A percentile compares a stretch with the other conserved stretches of the same genome.
Conservation (phyloP, 2,888 invertebrate species). For the Apeira syringaria region DNA sequence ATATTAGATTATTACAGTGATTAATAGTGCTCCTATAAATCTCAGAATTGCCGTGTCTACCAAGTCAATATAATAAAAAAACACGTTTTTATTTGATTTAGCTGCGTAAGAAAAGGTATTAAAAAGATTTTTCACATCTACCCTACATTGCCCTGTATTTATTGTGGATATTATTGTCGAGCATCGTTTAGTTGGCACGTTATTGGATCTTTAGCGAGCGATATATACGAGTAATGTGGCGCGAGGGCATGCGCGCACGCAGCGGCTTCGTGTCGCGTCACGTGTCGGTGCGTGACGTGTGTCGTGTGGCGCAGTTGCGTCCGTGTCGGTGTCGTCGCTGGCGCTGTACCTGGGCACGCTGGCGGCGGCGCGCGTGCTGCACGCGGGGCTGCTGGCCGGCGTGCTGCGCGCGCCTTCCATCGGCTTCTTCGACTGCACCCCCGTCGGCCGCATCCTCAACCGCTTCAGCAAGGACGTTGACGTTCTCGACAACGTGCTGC, state of each 20-base stretch:
- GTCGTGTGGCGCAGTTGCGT: slow-evolving; percentile 77
- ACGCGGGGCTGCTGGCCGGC: slow-evolving; percentile 85
- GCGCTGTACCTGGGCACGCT: slow-evolving; percentile 87
- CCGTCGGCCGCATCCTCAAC: slow-evolving; percentile 90
- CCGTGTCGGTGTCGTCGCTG: slow-evolving; percentile 86
- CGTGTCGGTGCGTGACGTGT: slow-evolving; percentile 11
- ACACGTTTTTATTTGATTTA: too few relatives aligned
- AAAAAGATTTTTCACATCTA: too few relatives aligned
- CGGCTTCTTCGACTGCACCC: slow-evolving; percentile 92
- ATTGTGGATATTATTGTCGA: too few relatives aligned
- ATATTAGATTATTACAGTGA: too few relatives aligned
- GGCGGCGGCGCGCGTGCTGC: slow-evolving; percentile 85
- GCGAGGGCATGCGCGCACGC: slow-evolving; percentile 3
- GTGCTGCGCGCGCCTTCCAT: slow-evolving; percentile 87
- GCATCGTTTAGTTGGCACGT: too few relatives aligned
- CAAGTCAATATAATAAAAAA: too few relatives aligned
- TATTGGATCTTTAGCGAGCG: too few relatives aligned
- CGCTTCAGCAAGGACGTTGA: slow-evolving; percentile 90
- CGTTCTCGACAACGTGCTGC: slow-evolving; percentile 88
- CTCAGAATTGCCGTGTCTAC: too few relatives aligned
- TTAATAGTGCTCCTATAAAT: too few relatives aligned
- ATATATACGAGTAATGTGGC: too few relatives aligned
- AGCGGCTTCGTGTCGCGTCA: background rate
- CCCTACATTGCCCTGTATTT: too few relatives aligned
- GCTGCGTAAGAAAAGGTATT: too few relatives aligned